Conservation (phyloP, 92 coral and sea anemone genomes). For the Palythoa heliodiscus region DNA sequence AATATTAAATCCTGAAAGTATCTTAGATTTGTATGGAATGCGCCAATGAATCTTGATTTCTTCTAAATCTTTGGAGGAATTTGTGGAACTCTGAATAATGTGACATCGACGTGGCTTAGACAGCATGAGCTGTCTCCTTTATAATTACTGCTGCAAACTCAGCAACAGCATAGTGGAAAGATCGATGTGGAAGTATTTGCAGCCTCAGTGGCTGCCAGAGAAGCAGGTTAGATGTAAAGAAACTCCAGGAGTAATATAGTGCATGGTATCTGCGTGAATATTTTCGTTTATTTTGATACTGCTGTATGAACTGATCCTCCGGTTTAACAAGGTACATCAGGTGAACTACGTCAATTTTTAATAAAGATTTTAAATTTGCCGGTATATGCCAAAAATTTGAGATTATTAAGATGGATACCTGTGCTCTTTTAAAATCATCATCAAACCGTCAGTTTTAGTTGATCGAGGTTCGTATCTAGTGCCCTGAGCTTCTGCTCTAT, state of each 20-base stretch:
- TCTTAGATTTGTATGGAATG: constrained; percentile 17
- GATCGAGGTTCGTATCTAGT: too few relatives aligned
- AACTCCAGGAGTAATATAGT: background rate
- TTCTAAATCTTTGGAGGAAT: background rate
- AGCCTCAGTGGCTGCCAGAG: background rate
- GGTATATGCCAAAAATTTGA: too few relatives aligned
- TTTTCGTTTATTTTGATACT: background rate
- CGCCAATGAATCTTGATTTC: background rate
- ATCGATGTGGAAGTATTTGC: background rate
- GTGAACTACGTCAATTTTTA: background rate
- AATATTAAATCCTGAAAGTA: background rate
- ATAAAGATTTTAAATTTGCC: too few relatives aligned
- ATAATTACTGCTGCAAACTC: background rate
- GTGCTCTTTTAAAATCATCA: too few relatives aligned
- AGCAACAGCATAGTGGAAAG: background rate
- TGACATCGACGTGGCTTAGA: background rate
- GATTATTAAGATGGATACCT: too few relatives aligned
- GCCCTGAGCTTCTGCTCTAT: too few relatives aligned
- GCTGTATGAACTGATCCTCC: background rate
- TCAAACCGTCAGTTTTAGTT: too few relatives aligned
- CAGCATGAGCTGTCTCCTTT: background rate
- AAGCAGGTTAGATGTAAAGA: background rate
- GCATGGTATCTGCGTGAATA: background rate
- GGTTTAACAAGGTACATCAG: background rate
- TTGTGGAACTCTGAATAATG: background rate